Conservation (phyloP, 1,140 invertebrate genomes). For the Drosophila parvula region DNA sequence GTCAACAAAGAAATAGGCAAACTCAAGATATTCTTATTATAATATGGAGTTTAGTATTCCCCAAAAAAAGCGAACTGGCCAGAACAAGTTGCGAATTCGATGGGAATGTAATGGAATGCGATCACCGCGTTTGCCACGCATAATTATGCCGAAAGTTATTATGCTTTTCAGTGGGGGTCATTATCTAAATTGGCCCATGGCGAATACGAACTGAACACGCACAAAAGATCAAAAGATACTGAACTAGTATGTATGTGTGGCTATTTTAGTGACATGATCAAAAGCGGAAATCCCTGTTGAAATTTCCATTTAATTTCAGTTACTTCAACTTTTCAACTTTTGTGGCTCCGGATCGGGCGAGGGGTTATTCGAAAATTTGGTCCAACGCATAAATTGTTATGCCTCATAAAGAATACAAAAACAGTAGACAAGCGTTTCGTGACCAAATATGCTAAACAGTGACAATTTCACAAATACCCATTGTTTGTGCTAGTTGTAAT, state of each 20-base stretch:
- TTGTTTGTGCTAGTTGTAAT: conserved; percentile 71
- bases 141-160: conserved; percentile 51
- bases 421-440: conserved; percentile 68
- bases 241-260: background rate
- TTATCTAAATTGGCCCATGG: conserved; percentile 11
- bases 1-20: too few species aligned
- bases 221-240: conserved; percentile 29
- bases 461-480: conserved; percentile 82
- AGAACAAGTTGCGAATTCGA: background rate
- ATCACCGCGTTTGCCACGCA: conserved; percentile 48
- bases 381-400: conserved; percentile 77
- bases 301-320: conserved; percentile 68
- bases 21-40: too few species aligned
- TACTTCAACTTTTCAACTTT: conserved; percentile 18
- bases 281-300: conserved; percentile 70
- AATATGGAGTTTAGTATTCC: too few species aligned
- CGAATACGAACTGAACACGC: conserved; percentile 18
- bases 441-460: conserved; percentile 82
- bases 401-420: conserved; percentile 72
- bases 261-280: conserved; percentile 45
- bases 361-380: conserved; percentile 43
- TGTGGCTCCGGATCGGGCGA: background rate
- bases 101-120: conserved; percentile 50
- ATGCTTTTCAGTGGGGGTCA: conserved; percentile 31
- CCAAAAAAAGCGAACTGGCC: background rate